A percentile compares a stretch with the other conserved stretches of the same genome.
These are phyloP conservation scores for Ovis aries DNA, from an alignment of 2,113 vertebrate species.

Conservation along the genomic window ARS-UI_Ramb_v3.0 NC_056057.1:17567001-17567500, in stretches of 20 bases:
- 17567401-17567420: conserved; percentile 35
- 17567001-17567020: conserved; percentile 27
- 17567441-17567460: conserved; percentile 15
- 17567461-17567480: conserved; percentile 52
- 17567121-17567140: background rate
- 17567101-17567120: conserved; percentile 26
- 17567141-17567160: conserved; percentile 18
- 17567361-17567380: conserved; percentile 58
- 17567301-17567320: conserved; percentile 60
- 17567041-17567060: conserved; percentile 43
- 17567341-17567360: conserved; percentile 51
- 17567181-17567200: background rate
- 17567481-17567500: background rate
- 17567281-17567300: conserved; percentile 3
- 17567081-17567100: conserved; percentile 5
- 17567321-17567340: conserved; percentile 54
- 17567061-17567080: conserved; percentile 50
- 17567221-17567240: background rate
- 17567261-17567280: background rate
- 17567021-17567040: conserved; percentile 34
- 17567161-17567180: conserved; percentile 35
- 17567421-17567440: conserved; percentile 43
- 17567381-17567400: conserved; percentile 58
- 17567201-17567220: background rate
- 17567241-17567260: background rate